Base-by-base conservation (phyloP, 2,888 invertebrate genomes). In the Lampropteryx suffumata region DNA sequence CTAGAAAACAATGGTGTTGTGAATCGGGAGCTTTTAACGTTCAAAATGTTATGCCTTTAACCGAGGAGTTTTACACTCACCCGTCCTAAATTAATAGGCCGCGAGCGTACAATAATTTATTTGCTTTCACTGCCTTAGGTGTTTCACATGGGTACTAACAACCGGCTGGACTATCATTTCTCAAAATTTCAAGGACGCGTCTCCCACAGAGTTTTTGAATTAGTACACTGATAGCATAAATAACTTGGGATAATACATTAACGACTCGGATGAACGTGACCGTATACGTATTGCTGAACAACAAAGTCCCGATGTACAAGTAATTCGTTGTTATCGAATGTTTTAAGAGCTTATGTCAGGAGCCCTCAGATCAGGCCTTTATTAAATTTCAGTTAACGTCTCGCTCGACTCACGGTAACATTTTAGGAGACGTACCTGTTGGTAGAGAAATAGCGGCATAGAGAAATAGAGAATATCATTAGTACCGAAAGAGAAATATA, bases 171-270 rank as follows among this genome's bases (percentile, higher is more conserved):
- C n/a, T n/a, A n/a, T n/a, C n/a, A n/a, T n/a, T n/a, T n/a, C n/a
- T n/a, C n/a, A n/a, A n/a, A n/a, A n/a, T 1, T 46, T 33, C 46
- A 46, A 34, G 47, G 40, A 4, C 39, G 47, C 0, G 8, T 28
- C 6, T 46, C 37, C 9, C 39, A 39, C 3, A 30, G 46, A 30
- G 39, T 46, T 17, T 46, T 46, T 10, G 46, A 45, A 24, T 26
- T 45, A 11, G 1, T 33, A 42, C 13, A 33, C 33, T 8, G 8
- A 33, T 11, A 13, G 7, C n/a, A n/a, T n/a, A n/a, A n/a, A n/a
- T n/a, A n/a, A n/a, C n/a, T n/a, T n/a, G n/a, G n/a, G n/a, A n/a
- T n/a, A n/a, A n/a, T n/a, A n/a, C n/a, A n/a, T n/a, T n/a, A n/a
- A n/a, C n/a, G n/a, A n/a, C n/a, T n/a, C 13, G 12, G n/a, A 3